Evolutionary conservation across 2,888 invertebrate species (phyloP), one percentile per base, ranked within the genome.

Genomic region (Drosophila austrosaltans): DNA sequence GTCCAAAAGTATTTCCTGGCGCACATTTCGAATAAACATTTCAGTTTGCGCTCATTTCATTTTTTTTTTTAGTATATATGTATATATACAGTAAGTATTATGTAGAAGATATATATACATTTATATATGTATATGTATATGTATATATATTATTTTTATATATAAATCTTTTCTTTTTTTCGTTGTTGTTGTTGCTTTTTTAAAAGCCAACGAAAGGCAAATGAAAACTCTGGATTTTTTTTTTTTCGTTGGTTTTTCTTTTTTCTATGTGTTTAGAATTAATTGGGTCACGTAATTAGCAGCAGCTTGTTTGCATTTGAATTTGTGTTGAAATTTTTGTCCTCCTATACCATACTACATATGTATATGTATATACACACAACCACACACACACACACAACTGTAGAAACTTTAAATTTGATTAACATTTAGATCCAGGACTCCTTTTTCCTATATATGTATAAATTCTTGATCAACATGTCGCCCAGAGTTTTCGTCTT

Each of bases 231-330:
- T 22, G 16, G n/a, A 25, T 36, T 57, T 64, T 39, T 58, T 60
- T 73, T 68, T 36, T 61, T 82, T 83, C 8, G 7, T 36, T 2
- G 36, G 36, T 36, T 65, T 63, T 68, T 36, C 39, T 57, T 61
- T 61, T 61, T 53, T 56, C 62, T 63, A 59, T 72, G 72, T 70
- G 71, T 61, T 82, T 83, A 77, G 81, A 75, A 79, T 81, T 82
- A 82, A 82, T 82, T 82, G 86, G 82, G 82, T 82, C 82, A 82
- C 82, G 82, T 82, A 82, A 82, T 82, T 85, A 82, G 81, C 82
- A 82, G 72, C 64, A 36, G 79, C 69, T 71, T 71, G 71, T 72
- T 71, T 65, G 59, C 22, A 25, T 22, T 56, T 48, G 62, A 25
- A 48, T 48, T 48, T 48, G 48, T 25, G 48, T 25, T 25, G 48